Evolutionary conservation across 2,797 vertebrate species (phyloP), one percentile per base, ranked within the genome.

Genomic region (Parambassis ranga): DNA sequence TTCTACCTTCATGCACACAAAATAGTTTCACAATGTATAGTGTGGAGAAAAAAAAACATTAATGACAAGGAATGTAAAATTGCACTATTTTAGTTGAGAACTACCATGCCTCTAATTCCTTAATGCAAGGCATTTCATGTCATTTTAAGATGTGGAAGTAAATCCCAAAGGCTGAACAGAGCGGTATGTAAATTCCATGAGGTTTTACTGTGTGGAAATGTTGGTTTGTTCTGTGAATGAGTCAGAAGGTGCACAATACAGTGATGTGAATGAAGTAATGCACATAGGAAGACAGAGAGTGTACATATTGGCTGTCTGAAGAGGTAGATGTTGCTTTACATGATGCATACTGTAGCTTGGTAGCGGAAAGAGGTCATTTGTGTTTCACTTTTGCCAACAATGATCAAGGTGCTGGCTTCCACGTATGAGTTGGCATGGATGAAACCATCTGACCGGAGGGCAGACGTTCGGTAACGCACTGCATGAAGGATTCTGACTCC

Each of bases 21-120:
- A 90, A 85, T 86, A 85, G 63, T 66, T 81, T 50, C 71, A 61
- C 58, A 80, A 61, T 71, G 60, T 81, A 80, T 48, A 39, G 63
- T 64, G 71, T 31, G n/a, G 36, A 70, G 50, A 46, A 60, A 79
- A 60, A 79, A 42, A 76, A 56, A 79, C 31, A 79, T 81, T 61
- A 59, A 73, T 83, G 83, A 91, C 71, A 30, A 88, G 62, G 88
- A 92, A 91, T 92, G 89, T 90, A 80, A 81, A 87, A 39, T 90
- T 88, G 89, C 86, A 90, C 89, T 88, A 65, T 86, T 86, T 89
- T 69, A 73, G 66, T 89, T 87, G 55, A 59, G n/a, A 70, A 38
- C 66, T 69, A 69, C 53, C 61, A 83, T 65, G 76, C 77, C 77
- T 84, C 58, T 84, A 68, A 81, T 58, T 76, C 66, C 65, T 76